These are phyloP conservation scores for Apis laboriosa DNA, from an alignment of 1,140 invertebrate species.

Conservation along the genomic window DNA sequence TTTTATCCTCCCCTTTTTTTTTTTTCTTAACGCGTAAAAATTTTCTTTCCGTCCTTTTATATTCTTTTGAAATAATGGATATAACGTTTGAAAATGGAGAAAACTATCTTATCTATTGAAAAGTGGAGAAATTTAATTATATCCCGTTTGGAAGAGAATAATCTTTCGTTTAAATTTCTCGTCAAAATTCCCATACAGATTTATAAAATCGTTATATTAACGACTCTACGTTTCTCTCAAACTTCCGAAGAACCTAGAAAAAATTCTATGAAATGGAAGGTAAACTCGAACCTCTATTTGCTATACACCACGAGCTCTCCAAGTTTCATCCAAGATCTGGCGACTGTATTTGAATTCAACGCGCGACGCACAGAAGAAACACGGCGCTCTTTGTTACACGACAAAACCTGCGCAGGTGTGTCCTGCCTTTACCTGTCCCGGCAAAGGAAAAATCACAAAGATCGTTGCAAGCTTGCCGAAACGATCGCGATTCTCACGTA, in stretches of 20 bases:
- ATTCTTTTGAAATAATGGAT: too few species aligned
- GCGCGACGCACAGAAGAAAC: background rate
- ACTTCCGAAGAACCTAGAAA: background rate
- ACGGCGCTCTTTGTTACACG: conserved; percentile 23
- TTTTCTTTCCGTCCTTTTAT: too few species aligned
- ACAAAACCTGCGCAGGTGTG: conserved; percentile 35
- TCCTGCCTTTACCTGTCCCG: conserved; percentile 13
- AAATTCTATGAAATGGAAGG: background rate
- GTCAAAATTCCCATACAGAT: too few species aligned
- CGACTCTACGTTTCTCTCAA: too few species aligned
- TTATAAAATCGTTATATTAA: background rate
- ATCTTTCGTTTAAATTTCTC: too few species aligned
- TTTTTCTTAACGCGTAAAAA: too few species aligned
- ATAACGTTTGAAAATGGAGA: too few species aligned
- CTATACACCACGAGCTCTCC: background rate
- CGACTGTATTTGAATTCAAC: conserved; percentile 14
- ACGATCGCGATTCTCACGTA: background rate
- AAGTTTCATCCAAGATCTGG: background rate
- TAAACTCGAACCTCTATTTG: background rate
- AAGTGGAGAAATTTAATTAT: too few species aligned
- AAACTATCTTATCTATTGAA: too few species aligned
- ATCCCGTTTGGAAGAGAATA: too few species aligned
- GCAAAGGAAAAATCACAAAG: conserved; percentile 18
- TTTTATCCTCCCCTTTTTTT: too few species aligned
- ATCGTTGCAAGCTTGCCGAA: background rate